Evolutionary conservation across 2,888 invertebrate species (phyloP), one percentile per base, ranked within the genome.

Genomic region (Lasiommata megera): DNA sequence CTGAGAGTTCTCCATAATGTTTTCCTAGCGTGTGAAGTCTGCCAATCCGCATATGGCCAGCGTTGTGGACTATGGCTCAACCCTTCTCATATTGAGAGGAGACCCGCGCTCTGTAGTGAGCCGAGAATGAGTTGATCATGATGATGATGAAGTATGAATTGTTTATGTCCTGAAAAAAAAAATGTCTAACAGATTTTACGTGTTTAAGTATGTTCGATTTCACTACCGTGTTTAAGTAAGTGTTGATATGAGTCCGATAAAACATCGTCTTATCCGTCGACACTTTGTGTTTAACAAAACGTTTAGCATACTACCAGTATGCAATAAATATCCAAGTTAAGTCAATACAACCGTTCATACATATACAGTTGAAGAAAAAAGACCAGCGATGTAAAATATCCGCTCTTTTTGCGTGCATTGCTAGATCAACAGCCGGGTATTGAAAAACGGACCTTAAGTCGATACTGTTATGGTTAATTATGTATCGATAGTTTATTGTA

Each of bases 401-500:
- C 56, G 47, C 56, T 29, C 14, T 50, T 60, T 60, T 60, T 62
- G 62, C 46, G 37, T 41, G 58, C 51, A 52, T 57, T 55, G 54
- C 62, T 62, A 60, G 62, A 57, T 51, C 47, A 50, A 28, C 12
- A 12, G 8, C 1, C 18, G 1, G 14, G 12, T 40, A 55, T 28
- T 14, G 44, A 7, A 65, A 68, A 65, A 58, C 3, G 48, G 56
- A 57, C 62, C 38, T 61, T 70, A 68, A 12, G 1, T 0, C 0
- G 16, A 28, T 23, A 18, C 6, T 5, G 17, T 40, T 29, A 57
- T 53, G 57, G 77, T 71, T 67, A 59, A 68, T 65, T 70, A 68
- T 78, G 37, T 66, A 61, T 63, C 69, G 70, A 62, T 59, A 56
- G 63, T 66, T 67, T 59, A 62, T 38, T 18, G 68, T 72, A 69